Base-by-base conservation (phyloP, 2,888 invertebrate genomes). In the Nomada goodeniana region DNA sequence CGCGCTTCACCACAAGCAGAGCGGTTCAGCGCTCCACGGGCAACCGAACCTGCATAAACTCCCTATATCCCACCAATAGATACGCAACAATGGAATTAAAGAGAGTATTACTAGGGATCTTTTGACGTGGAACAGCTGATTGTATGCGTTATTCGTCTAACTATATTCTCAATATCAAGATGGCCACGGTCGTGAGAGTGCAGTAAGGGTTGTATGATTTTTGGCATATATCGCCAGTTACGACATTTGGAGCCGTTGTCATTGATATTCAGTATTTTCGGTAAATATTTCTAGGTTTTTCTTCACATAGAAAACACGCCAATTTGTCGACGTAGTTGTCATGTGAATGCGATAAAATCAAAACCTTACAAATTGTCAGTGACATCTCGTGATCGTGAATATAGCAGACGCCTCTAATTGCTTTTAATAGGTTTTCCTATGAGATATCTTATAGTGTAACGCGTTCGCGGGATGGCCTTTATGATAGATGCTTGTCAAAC, bases 371-470 rank as follows among this genome's bases (percentile, higher is more conserved):
- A 84, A 86, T 85, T 88, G 89, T 88, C 87, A 90, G 88, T 92
- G 91, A 92, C 91, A 90, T 91, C 84, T 91, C 88, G 78, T 78
- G 85, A 89, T 83, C 83, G 72, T 84, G 82, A 36, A 88, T 87
- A 85, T 90, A 91, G 91, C 92, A 92, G 92, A 92, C 91, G 91
- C 86, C 89, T 90, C 87, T 89, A 87, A 88, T 88, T 87, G 78
- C 79, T 83, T 78, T 82, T 84, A 83, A 85, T 90, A 84, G 83
- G 59, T 82, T 88, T 76, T 84, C 72, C 65, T 80, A 36, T 73
- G 71, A 64, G 68, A 75, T 55, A 75, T 52, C 75, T 47, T 13
- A 47, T 69, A 63, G 67, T 68, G 67, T 82, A 73, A 65, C 78
- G 70, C 65, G 68, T 86, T 79, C 61, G 72, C 64, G 73, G 63